Base-by-base conservation (phyloP, 1,140 invertebrate genomes). In the Adoxophyes honmai region DNA sequence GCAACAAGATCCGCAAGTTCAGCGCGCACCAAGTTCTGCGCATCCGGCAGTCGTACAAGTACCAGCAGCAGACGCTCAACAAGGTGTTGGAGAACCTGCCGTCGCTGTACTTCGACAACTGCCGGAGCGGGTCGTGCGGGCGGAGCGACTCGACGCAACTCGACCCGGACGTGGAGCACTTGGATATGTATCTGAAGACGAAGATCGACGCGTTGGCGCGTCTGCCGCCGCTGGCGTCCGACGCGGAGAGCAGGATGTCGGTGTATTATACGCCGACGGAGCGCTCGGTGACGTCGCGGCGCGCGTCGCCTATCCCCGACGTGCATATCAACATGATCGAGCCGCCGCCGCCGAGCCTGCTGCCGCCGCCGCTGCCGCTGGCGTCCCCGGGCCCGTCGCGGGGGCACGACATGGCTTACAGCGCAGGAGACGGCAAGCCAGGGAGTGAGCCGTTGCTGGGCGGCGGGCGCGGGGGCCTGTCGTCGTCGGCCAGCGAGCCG, bases 11-110 rank as follows among this genome's bases (percentile, higher is more conserved):
- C 54, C 91, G 97, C 10, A 98, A 98, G 81, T 99, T 98, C 88
- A 97, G 96, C 81, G 93, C 96, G 0, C 95, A 97, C 73, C 97
- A 98, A 81, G 93, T 98, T 34, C 86, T 98, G 10, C 91, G 96
- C 42, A 88, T 98, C 2, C 92, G 96, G 5, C 97, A 98, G 82
- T 96, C 96, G 4, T 98, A 97, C 91, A 98, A 98, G 86, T 96
- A 97, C 71, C 96, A 98, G 79, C 97, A 98, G 79, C 96, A 97
- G 82, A 97, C 97, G 2, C 85, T 99, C 5, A 97, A 98, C 85
- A 98, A 98, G 81, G 94, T 99, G 0, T 80, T 99, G 34, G 97
- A 99, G 78, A 98, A 97, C 76, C 90, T 99, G 65, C 97, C 97
- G n/a, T 96, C 93, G 71, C 89, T 97, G 6, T 96, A 98, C 85